Base-by-base conservation (phyloP, 2,113 vertebrate species). In the Ammodytes dubius region DNA sequence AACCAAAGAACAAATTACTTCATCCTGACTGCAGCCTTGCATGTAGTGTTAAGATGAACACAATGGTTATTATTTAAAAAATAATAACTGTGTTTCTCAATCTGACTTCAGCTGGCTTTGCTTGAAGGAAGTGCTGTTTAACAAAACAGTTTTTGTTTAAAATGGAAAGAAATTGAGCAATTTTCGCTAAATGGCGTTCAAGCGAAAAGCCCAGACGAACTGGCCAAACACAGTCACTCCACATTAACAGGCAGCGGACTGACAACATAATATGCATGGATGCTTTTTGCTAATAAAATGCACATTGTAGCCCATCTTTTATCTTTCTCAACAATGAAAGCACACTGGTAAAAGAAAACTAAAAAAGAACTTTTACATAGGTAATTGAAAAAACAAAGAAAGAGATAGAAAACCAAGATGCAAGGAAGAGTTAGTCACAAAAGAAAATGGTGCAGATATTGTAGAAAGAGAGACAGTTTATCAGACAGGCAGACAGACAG, bases 151-250 rank as follows among this genome's bases (percentile, higher is more conserved):
- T 47, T 77, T 75, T 88, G 76, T 77, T 87, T 77, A 52, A 80
- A 88, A 84, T 9, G 3, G 13, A 70, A 59, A 65, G 67, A 84
- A 88, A 84, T 61, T 68, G 59, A 76, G 63, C 81, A 79, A 46
- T 70, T 80, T 45, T 43, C 0, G 17, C 70, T 83, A 72, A 89
- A 81, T 52, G 50, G 37, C 35, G 39, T 49, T 85, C 56, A 54
- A 85, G 76, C 70, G 47, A 67, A 83, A 73, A 81, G 61, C 49
- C 37, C 71, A 27, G 12, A 50, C 17, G 47, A 67, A 27, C 12
- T 6, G 3, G 73, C 70, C 76, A 85, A 78, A 47, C 65, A 61
- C 63, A 82, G 82, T 85, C 67, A 70, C 42, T 84, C 50, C 8
- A 70, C 64, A 83, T 83, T 82, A 79, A 63, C 68, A 65, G 19